Evolutionary conservation across 1,140 invertebrate species (phyloP), one percentile per base, ranked within the genome.

Genomic region (Bombus soroeensis): DNA sequence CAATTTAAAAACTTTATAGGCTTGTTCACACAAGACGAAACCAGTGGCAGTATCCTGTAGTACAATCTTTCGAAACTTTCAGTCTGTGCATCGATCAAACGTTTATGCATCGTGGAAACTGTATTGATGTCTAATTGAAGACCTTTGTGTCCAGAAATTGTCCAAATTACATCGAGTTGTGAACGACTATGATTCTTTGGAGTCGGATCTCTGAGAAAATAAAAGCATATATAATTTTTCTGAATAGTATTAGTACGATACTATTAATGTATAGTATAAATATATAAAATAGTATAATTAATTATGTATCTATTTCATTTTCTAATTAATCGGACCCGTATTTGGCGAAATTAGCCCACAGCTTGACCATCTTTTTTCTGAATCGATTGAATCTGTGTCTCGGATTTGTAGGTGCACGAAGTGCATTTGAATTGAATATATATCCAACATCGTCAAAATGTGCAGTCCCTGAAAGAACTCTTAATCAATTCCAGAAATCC

Each of bases 281-380:
- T 47, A 18, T 47, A 47, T 18, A 53, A 53, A 18, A 6, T 53
- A 53, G 1, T 53, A 53, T 53, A 53, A 53, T 18, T 8, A 22
- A 22, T 22, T 53, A 22, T 0, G 5, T 3, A n/a, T 1, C 8
- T 66, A 32, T 32, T 32, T 66, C 0, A 66, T 2, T n/a, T 22
- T 18, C 28, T 15, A 43, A 25, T 34, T 4, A 62, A 62, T n/a
- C 28, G 12, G 53, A 91, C 90, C 87, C 86, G n/a, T 89, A 91
- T 90, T 89, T 91, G 18, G 88, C 88, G 25, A 91, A 87, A 70
- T 91, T 91, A 0, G 96, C 95, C 96, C 96, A 96, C 70, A 96
- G 89, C 34, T 93, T 87, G 12, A 96, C 87, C 91, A 96, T 94
- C 76, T 94, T 91, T 81, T 95, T 66, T 68, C 89, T 77, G n/a